phyloP scores from a whole-genome alignment of 2,113 vertebrate genomes.

The Amazona guildingii region DNA sequence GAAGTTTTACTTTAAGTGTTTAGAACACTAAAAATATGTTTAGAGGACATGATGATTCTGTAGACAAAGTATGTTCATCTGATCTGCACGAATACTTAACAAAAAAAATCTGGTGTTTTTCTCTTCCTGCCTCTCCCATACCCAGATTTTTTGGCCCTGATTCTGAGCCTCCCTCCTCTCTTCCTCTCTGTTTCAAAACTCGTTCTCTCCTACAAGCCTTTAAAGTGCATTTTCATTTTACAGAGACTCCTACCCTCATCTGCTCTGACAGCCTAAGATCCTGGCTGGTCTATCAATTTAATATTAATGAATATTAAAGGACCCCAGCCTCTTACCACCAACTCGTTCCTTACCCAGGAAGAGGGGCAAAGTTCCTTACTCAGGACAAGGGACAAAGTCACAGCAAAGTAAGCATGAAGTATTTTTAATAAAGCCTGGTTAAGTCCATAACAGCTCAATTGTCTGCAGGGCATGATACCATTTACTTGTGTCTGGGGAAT shows the following conservation, averaged over 20 bases:
- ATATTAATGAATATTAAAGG: constrained; percentile 26
- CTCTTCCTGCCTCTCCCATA: neutral
- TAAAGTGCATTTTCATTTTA: constrained; percentile 5
- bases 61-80: neutral
- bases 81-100: neutral
- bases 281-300: constrained; percentile 20
- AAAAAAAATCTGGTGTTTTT: neutral
- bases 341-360: neutral
- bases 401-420: neutral
- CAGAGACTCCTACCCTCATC: neutral
- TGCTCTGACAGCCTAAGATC: neutral
- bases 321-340: neutral
- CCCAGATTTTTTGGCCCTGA: neutral
- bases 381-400: too few relatives aligned
- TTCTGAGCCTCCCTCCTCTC: neutral
- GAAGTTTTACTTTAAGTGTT: neutral
- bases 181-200: neutral
- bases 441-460: neutral
- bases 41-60: neutral
- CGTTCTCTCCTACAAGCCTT: neutral
- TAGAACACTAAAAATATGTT: neutral
- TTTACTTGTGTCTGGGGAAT: neutral
- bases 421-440: neutral
- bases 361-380: neutral
- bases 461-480: neutral